phyloP scores from a whole-genome alignment of 2,113 vertebrate species.

The Elachura formosa region DNA sequence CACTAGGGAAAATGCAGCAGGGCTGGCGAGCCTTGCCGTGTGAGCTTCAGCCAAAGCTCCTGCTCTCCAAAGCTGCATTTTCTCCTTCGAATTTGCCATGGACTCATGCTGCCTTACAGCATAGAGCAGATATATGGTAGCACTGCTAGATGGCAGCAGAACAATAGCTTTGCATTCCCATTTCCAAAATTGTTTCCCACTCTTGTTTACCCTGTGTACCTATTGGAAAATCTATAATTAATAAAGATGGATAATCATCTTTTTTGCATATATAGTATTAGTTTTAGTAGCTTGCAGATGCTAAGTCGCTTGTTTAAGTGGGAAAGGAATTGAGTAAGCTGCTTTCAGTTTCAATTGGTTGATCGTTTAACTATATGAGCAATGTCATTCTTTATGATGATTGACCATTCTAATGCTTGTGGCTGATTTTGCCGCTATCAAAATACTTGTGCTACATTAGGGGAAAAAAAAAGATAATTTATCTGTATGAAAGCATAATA shows the following conservation, averaged over 20 bases:
- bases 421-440: background rate
- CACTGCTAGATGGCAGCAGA: conserved; percentile 71
- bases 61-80: background rate
- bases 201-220: background rate
- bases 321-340: background rate
- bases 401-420: background rate
- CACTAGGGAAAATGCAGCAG: background rate
- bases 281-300: conserved; percentile 2
- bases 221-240: background rate
- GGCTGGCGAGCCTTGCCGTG: background rate
- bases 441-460: background rate
- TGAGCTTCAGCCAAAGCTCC: background rate
- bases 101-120: background rate
- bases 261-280: background rate
- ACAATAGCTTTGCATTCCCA: conserved; percentile 24
- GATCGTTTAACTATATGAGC: background rate
- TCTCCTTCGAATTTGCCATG: background rate
- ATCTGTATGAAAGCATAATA: background rate
- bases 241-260: background rate
- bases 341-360: background rate
- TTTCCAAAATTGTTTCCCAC: background rate
- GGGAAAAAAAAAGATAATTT: background rate
- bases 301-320: background rate
- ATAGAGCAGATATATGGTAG: background rate
- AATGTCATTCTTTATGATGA: background rate